Base-by-base conservation (phyloP, 92 coral and sea anemone species). In the Siderastrea radians region DNA sequence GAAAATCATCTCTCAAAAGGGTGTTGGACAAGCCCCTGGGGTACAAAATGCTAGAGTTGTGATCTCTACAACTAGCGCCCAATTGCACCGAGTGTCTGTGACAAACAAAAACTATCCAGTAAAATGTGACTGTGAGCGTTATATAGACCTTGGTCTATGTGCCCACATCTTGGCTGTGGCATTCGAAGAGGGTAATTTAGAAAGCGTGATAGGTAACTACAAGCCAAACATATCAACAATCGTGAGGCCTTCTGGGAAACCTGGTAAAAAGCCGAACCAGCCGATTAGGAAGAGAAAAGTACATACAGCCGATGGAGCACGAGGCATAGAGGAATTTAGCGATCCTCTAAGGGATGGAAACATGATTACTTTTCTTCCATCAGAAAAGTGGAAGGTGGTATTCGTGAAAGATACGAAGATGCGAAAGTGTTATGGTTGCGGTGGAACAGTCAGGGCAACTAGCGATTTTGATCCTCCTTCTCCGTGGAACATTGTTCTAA, bases 361-460 rank as follows among this genome's bases (percentile, higher is more conserved):
- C 49, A 26, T 26, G 38, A 26, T 26, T 26, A 26, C 38, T 26
- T 26, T 26, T 49, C 14, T 3, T 69, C 74, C 74, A 69, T 14
- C 51, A 11, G 75, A 7, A 3, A 15, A 70, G 8, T 70, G 54
- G 51, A 46, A 70, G 51, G 75, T 70, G 17, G 75, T 83, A 2
- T 84, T 84, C 12, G 90, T 90, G 1, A 73, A 75, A n/a, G 68
- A 84, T 66, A 90, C 89, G 2, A 84, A 69, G 52, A 84, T 84
- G 93, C 55, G 44, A 8, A 84, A 78, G 63, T 90, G 93, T 64
- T 90, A 90, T 55, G 93, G 93, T n/a, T 90, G 93, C 47, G 89
- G 90, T 14, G 90, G 87, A 47, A 75, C 71, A 48, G 91, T 75
- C n/a, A 75, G 58, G 46, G 91, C 65, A 65, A 14, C 91, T 90